Evolutionary conservation across 1,140 invertebrate species (phyloP).

Genomic region (Drosophila pruinosa): DNA sequence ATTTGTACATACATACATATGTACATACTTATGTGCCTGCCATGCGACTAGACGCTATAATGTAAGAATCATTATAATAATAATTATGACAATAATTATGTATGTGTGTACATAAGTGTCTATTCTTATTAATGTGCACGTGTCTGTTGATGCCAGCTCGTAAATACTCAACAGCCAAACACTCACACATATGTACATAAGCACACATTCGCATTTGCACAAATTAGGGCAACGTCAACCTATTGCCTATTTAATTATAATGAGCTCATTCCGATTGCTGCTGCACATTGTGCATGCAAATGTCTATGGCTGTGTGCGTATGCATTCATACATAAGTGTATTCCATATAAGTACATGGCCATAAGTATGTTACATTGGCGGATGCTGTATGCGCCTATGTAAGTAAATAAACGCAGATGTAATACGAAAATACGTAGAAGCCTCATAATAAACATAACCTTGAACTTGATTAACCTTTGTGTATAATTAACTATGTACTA

Average conservation of each 20-base stretch:
- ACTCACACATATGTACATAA: not conserved
- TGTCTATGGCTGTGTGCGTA: not conserved
- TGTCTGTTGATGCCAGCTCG: conserved; percentile 52
- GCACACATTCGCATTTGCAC: conserved; percentile 23
- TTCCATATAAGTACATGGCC: no score
- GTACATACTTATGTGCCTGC: not conserved
- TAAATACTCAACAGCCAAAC: conserved; percentile 33
- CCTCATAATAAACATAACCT: not conserved
- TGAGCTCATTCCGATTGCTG: conserved; percentile 65
- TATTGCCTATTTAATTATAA: conserved; percentile 77
- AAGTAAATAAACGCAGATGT: not conserved
- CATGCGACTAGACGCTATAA: conserved; percentile 70
- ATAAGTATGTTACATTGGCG: not conserved
- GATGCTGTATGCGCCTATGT: no score
- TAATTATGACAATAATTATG: conserved; percentile 41
- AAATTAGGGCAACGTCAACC: conserved; percentile 68
- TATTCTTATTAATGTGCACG: conserved; percentile 20
- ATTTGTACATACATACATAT: conserved; percentile 7
- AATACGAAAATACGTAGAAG: not conserved
- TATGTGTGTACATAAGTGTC: conserved; percentile 17
- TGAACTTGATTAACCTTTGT: not conserved
- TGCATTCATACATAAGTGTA: not conserved
- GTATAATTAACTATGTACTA: not conserved
- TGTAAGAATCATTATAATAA: conserved; percentile 71
- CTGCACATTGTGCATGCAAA: conserved; percentile 2